Evolutionary conservation across 2,888 invertebrate genomes (phyloP), one percentile per base, ranked within the genome.

Genomic region (Melieria omissa): DNA sequence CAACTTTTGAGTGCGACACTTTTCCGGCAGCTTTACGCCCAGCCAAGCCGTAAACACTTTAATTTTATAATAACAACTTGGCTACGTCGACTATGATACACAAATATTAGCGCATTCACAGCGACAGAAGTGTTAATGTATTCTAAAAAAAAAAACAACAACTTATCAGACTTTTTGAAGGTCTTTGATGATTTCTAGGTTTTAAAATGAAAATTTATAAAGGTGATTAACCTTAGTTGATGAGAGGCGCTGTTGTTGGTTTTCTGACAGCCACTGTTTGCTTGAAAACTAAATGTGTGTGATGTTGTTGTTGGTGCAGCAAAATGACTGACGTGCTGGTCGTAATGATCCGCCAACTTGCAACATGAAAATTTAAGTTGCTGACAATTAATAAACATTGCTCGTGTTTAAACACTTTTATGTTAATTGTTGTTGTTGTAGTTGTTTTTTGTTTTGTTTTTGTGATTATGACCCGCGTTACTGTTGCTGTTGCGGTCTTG

Each of bases 361-460:
- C 49, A 60, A 60, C 58, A 67, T 58, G 49, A 67, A 67, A 60
- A 12, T 60, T 47, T n/a, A 41, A 66, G 58, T 57, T 66, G 67
- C 41, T 58, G 44, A 60, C 49, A 67, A 67, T 67, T 67, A 67
- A 55, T 69, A 62, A 62, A 69, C 61, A 49, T 52, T 41, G 41
- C 52, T 14, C 7, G 41, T 65, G 29, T 54, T 14, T n/a, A 42
- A n/a, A 45, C 44, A 4, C 44, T 52, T 65, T 45, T 29, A 16
- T 29, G 2, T 29, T 29, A 29, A 3, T 29, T 29, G 29, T 29
- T 29, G 29, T 29, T 29, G 1, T 29, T n/a, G n/a, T n/a, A n/a
- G n/a, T n/a, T n/a, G n/a, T n/a, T n/a, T n/a, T n/a, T n/a, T n/a
- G n/a, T n/a, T n/a, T 57, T 57, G 3, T 70, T 70, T 47, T 52